A percentile compares a stretch with the other conserved stretches of the same genome.
phyloP scores from a whole-genome alignment of 1,140 invertebrate genomes.

The Trissolcus basalis region DNA sequence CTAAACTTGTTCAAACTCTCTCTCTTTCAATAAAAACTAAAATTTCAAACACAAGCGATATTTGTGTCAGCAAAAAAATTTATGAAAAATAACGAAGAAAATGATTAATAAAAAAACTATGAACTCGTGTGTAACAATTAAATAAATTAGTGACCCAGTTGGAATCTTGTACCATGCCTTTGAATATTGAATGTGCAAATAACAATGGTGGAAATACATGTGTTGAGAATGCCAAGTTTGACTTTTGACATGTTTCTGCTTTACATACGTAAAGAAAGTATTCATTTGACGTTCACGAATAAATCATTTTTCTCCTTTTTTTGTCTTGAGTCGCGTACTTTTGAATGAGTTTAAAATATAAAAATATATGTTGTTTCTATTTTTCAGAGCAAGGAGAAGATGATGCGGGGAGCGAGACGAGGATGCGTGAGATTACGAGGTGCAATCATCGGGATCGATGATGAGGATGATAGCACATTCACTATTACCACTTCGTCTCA shows the following conservation, averaged over 20 bases:
- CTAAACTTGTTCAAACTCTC: too few relatives aligned
- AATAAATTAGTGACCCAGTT: slow-evolving; percentile 12
- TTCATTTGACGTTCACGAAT: slow-evolving; percentile 3
- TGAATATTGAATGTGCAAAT: slow-evolving; percentile 27
- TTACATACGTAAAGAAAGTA: slow-evolving; percentile 45
- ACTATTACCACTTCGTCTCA: slow-evolving; percentile 91
- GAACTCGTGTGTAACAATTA: background rate
- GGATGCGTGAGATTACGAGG: slow-evolving; percentile 96
- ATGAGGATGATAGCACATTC: slow-evolving; percentile 99
- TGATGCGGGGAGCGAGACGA: slow-evolving; percentile 95
- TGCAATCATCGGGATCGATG: slow-evolving; percentile 98
- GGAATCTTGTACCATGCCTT: slow-evolving; percentile 31
- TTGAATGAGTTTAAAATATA: too few relatives aligned
- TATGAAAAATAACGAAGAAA: too few relatives aligned
- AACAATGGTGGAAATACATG: slow-evolving; percentile 23
- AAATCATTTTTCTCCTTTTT: background rate
- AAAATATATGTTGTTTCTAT: slow-evolving; percentile 16
- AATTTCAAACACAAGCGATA: too few relatives aligned
- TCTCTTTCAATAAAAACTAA: too few relatives aligned
- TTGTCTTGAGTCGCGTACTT: background rate
- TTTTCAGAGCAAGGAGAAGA: slow-evolving; percentile 98
- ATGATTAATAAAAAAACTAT: too few relatives aligned
- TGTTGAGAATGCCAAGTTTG: slow-evolving; percentile 34
- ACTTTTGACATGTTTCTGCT: slow-evolving; percentile 51
- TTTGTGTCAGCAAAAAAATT: too few relatives aligned